These are phyloP conservation scores for Pentamera pediparva DNA, from an alignment of 53 echinoderm and acorn worm genomes.

Conservation along the genomic window DNA sequence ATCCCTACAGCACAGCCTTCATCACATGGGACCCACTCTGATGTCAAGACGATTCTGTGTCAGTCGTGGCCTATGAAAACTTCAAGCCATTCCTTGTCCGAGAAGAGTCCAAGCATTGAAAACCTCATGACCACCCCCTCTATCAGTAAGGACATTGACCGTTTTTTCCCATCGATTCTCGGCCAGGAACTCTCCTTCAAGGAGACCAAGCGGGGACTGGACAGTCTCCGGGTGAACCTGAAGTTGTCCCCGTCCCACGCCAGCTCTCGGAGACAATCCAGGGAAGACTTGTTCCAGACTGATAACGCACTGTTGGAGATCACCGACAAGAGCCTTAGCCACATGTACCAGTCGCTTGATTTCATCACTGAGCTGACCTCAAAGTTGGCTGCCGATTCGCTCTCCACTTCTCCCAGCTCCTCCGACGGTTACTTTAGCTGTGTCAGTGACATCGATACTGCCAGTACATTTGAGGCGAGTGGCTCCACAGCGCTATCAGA, in stretches of 20 bases:
- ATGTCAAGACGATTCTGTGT: constrained; percentile 25
- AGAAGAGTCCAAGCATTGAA: constrained; percentile 28
- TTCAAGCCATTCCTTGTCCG: not conserved
- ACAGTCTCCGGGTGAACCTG: constrained; percentile 20
- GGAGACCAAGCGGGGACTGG: constrained; percentile 26
- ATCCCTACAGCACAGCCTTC: not conserved
- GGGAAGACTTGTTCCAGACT: not conserved
- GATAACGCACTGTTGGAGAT: constrained; percentile 74
- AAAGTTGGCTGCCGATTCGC: constrained; percentile 46
- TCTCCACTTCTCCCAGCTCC: constrained; percentile 26
- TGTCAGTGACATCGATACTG: constrained; percentile 39
- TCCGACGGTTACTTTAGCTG: constrained; percentile 31
- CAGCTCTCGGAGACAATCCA: not conserved
- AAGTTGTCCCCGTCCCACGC: constrained; percentile 1
- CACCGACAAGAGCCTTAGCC: constrained; percentile 73
- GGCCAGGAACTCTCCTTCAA: constrained; percentile 21
- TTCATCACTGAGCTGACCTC: constrained; percentile 80
- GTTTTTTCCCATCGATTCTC: constrained; percentile 27
- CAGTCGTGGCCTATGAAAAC: constrained; percentile 30
- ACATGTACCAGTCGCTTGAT: constrained; percentile 89
- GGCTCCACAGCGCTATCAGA: constrained; percentile 43
- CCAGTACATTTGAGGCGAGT: constrained; percentile 26
- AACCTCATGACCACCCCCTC: constrained; percentile 13
- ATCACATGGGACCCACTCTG: not conserved
- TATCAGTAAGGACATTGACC: constrained; percentile 17